These are phyloP conservation scores for Pachypanchax playfairii DNA, from an alignment of 2,113 vertebrate species.

Conservation along the genomic window DNA sequence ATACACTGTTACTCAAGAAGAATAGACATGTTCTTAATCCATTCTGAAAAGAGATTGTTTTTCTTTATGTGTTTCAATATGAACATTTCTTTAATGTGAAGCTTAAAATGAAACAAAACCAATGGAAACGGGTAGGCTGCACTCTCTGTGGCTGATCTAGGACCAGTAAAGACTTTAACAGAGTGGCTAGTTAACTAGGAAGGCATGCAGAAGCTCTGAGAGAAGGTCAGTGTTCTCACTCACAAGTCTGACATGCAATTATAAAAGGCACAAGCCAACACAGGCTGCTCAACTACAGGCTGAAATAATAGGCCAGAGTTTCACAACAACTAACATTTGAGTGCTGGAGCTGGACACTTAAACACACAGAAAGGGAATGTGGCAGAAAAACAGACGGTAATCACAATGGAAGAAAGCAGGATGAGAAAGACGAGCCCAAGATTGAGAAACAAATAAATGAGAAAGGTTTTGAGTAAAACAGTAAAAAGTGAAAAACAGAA, in stretches of 20 bases:
- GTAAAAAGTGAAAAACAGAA: neutral
- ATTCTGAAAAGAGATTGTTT: no score
- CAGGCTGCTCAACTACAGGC: conserved; percentile 25
- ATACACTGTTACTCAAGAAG: no score
- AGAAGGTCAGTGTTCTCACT: conserved; percentile 65
- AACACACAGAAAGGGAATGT: neutral
- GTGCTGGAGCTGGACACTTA: conserved; percentile 14
- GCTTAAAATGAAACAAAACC: conserved; percentile 22
- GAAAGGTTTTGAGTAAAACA: neutral
- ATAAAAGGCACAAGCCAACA: conserved; percentile 38
- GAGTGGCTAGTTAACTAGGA: conserved; percentile 16
- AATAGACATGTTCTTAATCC: no score
- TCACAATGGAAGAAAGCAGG: neutral
- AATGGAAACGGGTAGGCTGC: conserved; percentile 16
- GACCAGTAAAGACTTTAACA: conserved; percentile 41
- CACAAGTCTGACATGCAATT: conserved; percentile 60
- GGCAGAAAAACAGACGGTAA: neutral
- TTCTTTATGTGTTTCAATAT: conserved; percentile 1
- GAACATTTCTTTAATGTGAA: conserved; percentile 1
- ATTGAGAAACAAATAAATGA: neutral
- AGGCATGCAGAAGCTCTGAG: conserved; percentile 26
- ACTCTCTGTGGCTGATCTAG: conserved; percentile 22
- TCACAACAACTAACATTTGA: conserved; percentile 37
- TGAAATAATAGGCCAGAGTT: conserved; percentile 48
- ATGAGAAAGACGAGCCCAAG: neutral